Evolutionary conservation across 1,140 invertebrate genomes (phyloP).

Genomic region (Apis laboriosa): DNA sequence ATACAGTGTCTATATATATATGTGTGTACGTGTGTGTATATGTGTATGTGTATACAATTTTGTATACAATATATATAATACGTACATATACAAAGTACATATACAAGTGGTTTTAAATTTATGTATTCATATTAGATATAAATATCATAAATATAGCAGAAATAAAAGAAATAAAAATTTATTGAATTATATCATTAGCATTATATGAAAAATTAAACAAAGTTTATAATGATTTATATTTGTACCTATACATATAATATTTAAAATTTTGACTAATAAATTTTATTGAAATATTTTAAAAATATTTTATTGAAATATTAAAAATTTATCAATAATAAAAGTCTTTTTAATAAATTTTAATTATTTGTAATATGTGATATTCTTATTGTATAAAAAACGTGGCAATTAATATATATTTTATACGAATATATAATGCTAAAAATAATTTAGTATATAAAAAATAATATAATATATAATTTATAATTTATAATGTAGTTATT

Average conservation of each 20-base stretch:
- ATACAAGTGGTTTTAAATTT: no score
- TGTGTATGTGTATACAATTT: no score
- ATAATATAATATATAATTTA: background rate
- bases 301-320: background rate
- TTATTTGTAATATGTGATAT: background rate
- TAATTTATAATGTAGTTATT: background rate
- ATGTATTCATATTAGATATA: no score
- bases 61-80: no score
- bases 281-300: background rate
- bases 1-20: background rate
- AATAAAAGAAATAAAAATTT: no score
- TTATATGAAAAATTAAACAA: background rate
- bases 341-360: background rate
- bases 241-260: background rate
- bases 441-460: background rate
- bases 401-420: background rate
- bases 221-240: background rate
- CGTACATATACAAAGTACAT: no score
- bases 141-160: no score
- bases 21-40: no score
- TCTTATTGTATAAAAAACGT: background rate
- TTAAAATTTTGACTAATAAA: background rate
- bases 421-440: background rate
- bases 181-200: no score
- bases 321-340: background rate